Conservation (phyloP, 37 sponge, comb jelly and placozoan genomes). For the Cliona cf. orientalis region DNA sequence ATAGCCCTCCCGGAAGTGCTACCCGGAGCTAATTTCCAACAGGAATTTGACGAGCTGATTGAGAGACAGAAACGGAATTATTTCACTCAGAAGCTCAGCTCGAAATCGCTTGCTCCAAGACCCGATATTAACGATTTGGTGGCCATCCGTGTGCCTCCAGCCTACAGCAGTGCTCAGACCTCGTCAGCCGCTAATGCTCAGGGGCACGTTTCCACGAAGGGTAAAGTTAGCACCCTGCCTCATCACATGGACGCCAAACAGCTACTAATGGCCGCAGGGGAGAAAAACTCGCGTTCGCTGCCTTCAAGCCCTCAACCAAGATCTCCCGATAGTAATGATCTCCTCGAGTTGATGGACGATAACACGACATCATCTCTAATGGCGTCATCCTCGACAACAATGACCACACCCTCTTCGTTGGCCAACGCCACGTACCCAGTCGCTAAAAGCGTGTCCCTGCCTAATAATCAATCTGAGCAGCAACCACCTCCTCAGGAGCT, state of each 20-base stretch:
- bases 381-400: not conserved
- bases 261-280: not conserved
- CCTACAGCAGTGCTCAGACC: not conserved
- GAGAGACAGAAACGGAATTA: constrained; percentile 61
- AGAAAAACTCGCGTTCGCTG: constrained; percentile 38
- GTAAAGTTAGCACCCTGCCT: constrained; percentile 24
- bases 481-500: not conserved
- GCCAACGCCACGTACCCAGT: not conserved
- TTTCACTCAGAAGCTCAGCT: constrained; percentile 33
- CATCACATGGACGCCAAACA: not conserved
- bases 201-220: not conserved
- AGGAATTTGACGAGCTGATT: constrained; percentile 51
- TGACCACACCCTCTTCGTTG: too few relatives aligned
- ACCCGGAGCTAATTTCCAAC: constrained; percentile 35
- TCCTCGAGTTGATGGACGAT: constrained; percentile 57
- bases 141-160: constrained; percentile 32
- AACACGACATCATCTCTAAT: not conserved
- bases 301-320: constrained; percentile 51
- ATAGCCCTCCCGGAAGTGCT: constrained; percentile 22
- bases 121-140: constrained; percentile 54
- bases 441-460: too few relatives aligned
- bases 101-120: constrained; percentile 42
- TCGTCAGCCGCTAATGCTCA: not conserved
- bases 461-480: not conserved
- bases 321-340: constrained; percentile 18